Evolutionary conservation across 2,113 vertebrate species (phyloP).

Genomic region (Pterocles orientalis): DNA sequence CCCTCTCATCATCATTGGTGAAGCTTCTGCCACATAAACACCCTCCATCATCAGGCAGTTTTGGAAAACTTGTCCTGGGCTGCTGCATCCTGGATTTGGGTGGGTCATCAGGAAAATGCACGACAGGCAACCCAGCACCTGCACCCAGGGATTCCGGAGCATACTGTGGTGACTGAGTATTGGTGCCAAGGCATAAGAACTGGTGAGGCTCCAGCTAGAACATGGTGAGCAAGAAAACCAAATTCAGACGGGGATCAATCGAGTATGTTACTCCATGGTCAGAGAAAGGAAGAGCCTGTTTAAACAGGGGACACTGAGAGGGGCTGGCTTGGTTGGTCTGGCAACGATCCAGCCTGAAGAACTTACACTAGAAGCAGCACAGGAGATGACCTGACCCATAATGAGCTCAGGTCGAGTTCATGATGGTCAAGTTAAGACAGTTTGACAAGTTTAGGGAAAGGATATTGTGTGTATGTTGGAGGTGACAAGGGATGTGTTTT

Average conservation of each 20-base stretch:
- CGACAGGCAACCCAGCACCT: not conserved
- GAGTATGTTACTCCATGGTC: not conserved
- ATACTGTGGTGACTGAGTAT: fast-evolving
- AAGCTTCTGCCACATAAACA: not conserved
- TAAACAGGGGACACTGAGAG: not conserved
- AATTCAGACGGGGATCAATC: not conserved
- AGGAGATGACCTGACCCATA: not conserved
- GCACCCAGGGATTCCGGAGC: not conserved
- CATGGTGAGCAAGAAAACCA: fast-evolving
- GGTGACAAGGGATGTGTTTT: not conserved
- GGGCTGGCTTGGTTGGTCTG: not conserved
- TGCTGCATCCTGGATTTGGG: not conserved
- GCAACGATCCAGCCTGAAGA: not conserved
- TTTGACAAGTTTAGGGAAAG: not conserved
- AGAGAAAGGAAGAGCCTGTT: not conserved
- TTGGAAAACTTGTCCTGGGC: not conserved
- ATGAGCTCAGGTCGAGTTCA: not conserved
- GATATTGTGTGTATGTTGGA: not conserved
- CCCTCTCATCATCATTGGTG: not conserved
- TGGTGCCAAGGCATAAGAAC: fast-evolving
- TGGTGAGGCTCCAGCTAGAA: not conserved
- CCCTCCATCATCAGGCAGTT: not conserved
- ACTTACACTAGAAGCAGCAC: fast-evolving
- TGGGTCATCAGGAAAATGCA: not conserved
- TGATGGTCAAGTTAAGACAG: too few species aligned